Conservation (phyloP, 2,888 invertebrate species). For the Rhagonycha lutea region DNA sequence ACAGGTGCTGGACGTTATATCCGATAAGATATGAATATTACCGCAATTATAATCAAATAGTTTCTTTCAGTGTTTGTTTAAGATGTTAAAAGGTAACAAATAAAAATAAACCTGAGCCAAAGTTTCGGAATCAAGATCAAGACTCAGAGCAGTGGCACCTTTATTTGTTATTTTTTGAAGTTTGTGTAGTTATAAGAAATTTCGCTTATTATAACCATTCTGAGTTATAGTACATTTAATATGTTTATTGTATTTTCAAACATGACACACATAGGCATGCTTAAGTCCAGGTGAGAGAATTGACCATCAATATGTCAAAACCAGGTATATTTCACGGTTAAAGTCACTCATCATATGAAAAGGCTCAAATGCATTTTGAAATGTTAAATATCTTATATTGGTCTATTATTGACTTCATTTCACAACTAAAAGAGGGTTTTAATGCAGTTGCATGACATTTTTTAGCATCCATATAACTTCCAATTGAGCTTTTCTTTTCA, state of each 20-base stretch:
- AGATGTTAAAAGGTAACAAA: no score
- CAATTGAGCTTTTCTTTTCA: neutral
- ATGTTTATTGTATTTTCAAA: neutral
- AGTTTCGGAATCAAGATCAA: neutral
- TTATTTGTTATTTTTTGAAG: neutral
- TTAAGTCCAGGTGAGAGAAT: conserved; percentile 15
- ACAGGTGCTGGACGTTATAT: no score
- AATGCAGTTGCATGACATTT: neutral
- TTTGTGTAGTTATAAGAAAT: neutral
- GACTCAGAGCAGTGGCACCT: neutral
- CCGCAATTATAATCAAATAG: no score
- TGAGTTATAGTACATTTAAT: neutral
- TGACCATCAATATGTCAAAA: conserved; percentile 27
- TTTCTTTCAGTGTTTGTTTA: no score
- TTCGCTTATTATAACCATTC: neutral
- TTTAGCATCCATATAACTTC: neutral
- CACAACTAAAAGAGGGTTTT: conserved; percentile 20
- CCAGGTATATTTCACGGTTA: conserved; percentile 29
- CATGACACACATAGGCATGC: neutral
- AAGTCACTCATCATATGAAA: conserved; percentile 22
- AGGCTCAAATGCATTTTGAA: conserved; percentile 22
- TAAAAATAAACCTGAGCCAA: no score
- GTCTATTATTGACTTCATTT: conserved; percentile 34
- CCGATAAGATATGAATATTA: no score
- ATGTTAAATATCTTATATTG: conserved; percentile 28